These are phyloP conservation scores for Chaetura pelagica DNA, from an alignment of 2,113 vertebrate species.

Conservation along the genomic window DNA sequence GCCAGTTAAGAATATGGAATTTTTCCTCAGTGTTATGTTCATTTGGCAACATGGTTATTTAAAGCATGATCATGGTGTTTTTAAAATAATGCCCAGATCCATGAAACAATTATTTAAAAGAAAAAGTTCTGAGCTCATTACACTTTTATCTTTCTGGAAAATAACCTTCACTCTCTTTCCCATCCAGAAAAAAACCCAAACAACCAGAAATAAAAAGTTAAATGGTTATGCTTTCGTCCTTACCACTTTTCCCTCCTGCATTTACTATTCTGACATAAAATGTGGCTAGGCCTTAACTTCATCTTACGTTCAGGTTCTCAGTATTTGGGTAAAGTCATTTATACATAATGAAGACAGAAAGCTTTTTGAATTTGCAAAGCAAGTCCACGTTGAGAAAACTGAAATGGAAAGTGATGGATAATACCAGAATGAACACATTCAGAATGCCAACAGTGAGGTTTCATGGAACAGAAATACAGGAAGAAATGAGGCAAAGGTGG, in stretches of 20 bases:
- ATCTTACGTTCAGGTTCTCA: neutral
- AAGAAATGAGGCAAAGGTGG: neutral
- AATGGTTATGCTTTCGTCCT: neutral
- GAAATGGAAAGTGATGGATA: neutral
- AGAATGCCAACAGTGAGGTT: neutral
- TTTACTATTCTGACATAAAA: neutral
- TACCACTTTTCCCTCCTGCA: neutral
- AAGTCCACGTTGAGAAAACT: conserved; percentile 33
- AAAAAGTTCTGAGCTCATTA: conserved; percentile 29
- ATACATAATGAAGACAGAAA: neutral
- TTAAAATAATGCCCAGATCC: neutral
- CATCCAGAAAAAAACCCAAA: too few species aligned
- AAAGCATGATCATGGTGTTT: conserved; percentile 13
- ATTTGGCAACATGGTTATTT: neutral
- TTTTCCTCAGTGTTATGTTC: conserved; percentile 34
- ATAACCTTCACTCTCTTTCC: neutral
- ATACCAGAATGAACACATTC: neutral
- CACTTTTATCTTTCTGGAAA: conserved; percentile 27
- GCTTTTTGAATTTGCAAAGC: neutral
- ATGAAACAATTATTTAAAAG: neutral
- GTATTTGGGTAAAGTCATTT: neutral
- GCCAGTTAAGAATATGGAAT: neutral
- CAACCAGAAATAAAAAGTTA: neutral
- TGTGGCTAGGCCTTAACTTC: neutral
- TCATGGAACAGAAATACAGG: neutral